Conservation (phyloP, 2,888 invertebrate genomes). For the Drosophila lutescens region DNA sequence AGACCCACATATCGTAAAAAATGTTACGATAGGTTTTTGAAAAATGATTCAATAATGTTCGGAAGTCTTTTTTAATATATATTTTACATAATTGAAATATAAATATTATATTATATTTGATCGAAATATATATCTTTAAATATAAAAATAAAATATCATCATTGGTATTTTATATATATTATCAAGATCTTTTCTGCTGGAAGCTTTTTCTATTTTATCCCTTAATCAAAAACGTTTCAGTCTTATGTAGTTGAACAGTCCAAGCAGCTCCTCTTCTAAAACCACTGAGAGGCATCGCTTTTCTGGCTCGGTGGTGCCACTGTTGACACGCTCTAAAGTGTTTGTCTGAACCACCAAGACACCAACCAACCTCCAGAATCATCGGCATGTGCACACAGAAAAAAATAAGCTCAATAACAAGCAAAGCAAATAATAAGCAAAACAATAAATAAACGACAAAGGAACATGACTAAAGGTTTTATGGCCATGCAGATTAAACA, state of each 20-base stretch:
- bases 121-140: too few species aligned
- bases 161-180: too few species aligned
- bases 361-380: background rate
- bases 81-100: too few species aligned
- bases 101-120: too few species aligned
- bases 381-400: background rate
- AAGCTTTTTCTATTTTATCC: too few species aligned
- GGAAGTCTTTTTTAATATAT: too few species aligned
- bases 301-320: slow-evolving; percentile 9
- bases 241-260: too few species aligned
- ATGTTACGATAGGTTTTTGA: too few species aligned
- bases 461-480: background rate
- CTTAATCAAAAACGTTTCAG: too few species aligned
- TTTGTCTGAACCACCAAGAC: slow-evolving; percentile 2
- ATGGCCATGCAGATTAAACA: background rate
- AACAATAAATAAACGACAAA: background rate
- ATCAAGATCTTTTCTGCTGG: too few species aligned
- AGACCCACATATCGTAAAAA: background rate
- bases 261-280: background rate
- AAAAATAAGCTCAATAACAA: slow-evolving; percentile 3
- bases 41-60: too few species aligned
- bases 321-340: slow-evolving; percentile 26
- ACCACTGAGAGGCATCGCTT: background rate
- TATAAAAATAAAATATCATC: too few species aligned
- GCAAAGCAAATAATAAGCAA: background rate